Conservation (phyloP, 2,797 vertebrate genomes). For the Muscicapa striata region DNA sequence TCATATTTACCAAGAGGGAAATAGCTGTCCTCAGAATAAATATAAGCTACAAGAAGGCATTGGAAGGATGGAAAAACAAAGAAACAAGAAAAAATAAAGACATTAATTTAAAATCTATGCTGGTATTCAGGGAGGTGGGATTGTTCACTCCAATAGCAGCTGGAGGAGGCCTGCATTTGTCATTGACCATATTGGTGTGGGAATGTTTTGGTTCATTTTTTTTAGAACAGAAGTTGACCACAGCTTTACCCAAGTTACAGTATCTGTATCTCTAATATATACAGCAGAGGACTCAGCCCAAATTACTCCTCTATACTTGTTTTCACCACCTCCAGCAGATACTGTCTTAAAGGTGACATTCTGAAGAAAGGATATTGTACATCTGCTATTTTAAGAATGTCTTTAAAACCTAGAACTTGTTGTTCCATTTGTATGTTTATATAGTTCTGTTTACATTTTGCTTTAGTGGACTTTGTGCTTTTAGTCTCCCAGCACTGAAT, state of each 20-base stretch:
- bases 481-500: not conserved
- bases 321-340: not conserved
- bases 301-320: not conserved
- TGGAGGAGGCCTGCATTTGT: not conserved
- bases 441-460: not conserved
- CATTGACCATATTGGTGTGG: not conserved
- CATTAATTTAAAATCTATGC: not conserved
- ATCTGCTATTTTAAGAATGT: not conserved
- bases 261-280: not conserved
- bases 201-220: not conserved
- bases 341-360: not conserved
- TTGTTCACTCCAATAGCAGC: not conserved
- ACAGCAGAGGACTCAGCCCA: not conserved
- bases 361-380: not conserved
- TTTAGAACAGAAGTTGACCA: not conserved
- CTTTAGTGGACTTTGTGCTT: not conserved
- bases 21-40: not conserved
- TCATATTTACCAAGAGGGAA: not conserved
- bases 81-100: not conserved
- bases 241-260: not conserved
- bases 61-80: not conserved
- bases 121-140: not conserved
- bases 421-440: not conserved
- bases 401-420: not conserved
- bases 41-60: not conserved